Percentiles rank a stretch among this genome's conserved stretches.
These are phyloP conservation scores for Strigamia crassipes DNA, from an alignment of 2,888 invertebrate genomes.

Conservation along the genomic window DNA sequence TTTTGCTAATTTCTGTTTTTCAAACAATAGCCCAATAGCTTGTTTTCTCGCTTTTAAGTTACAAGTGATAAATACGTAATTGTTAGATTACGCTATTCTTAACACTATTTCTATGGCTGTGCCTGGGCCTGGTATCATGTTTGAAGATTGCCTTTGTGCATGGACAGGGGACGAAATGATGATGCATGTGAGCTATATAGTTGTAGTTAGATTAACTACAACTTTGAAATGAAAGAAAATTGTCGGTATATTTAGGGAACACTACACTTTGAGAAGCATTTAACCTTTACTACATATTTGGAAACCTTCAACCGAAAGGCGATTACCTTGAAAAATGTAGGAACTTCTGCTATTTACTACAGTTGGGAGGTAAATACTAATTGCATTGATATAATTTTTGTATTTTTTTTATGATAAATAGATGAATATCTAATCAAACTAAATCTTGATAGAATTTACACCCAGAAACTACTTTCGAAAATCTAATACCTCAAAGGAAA, in stretches of 20 bases:
- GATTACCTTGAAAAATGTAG: not conserved
- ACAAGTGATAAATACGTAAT: too few species aligned
- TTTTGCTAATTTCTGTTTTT: too few species aligned
- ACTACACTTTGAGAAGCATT: not conserved
- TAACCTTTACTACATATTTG: not conserved
- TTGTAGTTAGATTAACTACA: not conserved
- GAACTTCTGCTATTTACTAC: not conserved
- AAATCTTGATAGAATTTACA: not conserved
- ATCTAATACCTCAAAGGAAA: not conserved
- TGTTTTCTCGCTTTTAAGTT: too few species aligned
- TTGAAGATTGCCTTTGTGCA: not conserved
- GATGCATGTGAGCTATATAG: not conserved
- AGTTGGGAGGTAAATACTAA: not conserved
- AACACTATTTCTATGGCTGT: not conserved
- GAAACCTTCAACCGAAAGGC: not conserved
- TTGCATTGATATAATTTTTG: too few species aligned
- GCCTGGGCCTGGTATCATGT: not conserved
- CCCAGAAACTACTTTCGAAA: not conserved
- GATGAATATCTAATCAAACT: not conserved
- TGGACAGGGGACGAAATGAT: not conserved
- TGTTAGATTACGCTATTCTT: too few species aligned
- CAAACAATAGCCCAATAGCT: too few species aligned
- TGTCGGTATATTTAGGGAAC: not conserved
- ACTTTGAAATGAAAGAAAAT: not conserved
- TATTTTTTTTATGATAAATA: not conserved